Evolutionary conservation across 2,797 vertebrate genomes (phyloP).

Genomic region (Knipowitschia caucasica): DNA sequence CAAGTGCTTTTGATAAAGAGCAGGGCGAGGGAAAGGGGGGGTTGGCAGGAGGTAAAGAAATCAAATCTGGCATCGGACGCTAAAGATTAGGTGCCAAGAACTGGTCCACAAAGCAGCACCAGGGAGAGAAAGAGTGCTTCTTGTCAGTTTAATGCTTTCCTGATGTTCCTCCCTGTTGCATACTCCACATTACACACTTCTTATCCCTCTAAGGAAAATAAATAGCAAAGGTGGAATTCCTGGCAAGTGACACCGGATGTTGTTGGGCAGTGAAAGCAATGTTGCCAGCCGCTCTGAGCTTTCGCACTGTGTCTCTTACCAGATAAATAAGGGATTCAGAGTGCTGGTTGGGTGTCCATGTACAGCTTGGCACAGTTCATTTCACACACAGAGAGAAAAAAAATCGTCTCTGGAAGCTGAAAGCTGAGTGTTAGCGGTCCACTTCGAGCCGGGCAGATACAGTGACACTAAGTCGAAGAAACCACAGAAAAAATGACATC

Average conservation of each 20-base stretch:
- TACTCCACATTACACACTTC: slow-evolving; percentile 75
- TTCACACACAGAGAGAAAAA: neutral
- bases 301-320: slow-evolving; percentile 39
- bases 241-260: slow-evolving; percentile 84
- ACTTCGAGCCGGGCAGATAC: slow-evolving; percentile 15
- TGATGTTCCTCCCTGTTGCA: slow-evolving; percentile 50
- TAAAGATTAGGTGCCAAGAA: slow-evolving; percentile 34
- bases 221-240: slow-evolving; percentile 88
- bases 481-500: slow-evolving; percentile 35
- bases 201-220: slow-evolving; percentile 87
- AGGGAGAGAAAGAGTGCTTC: slow-evolving; percentile 12
- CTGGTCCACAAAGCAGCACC: slow-evolving; percentile 35
- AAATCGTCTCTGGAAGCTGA: slow-evolving; percentile 24
- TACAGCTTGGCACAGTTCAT: slow-evolving; percentile 13
- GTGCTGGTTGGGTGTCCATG: slow-evolving; percentile 9
- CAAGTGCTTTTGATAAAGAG: slow-evolving; percentile 51
- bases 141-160: slow-evolving; percentile 41
- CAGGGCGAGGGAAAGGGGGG: slow-evolving; percentile 32
- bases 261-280: slow-evolving; percentile 74
- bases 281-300: slow-evolving; percentile 38
- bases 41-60: slow-evolving; percentile 47
- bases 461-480: slow-evolving; percentile 39
- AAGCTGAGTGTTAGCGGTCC: slow-evolving; percentile 32
- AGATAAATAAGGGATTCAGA: slow-evolving; percentile 14
- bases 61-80: slow-evolving; percentile 57